Evolutionary conservation across 2,113 vertebrate species (phyloP).

Genomic region (Pampusana beccarii): DNA sequence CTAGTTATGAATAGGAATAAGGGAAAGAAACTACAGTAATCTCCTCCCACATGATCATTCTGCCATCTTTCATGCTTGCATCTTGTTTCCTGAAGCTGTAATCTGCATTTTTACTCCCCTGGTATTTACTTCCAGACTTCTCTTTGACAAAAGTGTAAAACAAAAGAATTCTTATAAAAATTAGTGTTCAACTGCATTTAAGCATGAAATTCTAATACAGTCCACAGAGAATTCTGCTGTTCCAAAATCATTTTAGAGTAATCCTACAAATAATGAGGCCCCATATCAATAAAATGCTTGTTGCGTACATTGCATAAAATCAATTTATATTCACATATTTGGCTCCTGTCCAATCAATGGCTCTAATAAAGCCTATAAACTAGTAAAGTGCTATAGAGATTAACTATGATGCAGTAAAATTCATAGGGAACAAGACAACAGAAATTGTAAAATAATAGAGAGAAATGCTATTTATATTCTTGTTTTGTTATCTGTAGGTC

Average conservation of each 20-base stretch:
- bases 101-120: constrained; percentile 23
- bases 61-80: constrained; percentile 49
- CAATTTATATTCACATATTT: constrained; percentile 67
- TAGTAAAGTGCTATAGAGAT: constrained; percentile 7
- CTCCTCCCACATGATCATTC: constrained; percentile 51
- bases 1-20: constrained; percentile 47
- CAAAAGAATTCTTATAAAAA: constrained; percentile 57
- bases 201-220: constrained; percentile 68
- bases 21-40: constrained; percentile 1
- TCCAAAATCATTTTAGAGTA: constrained; percentile 60
- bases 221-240: constrained; percentile 40
- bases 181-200: constrained; percentile 66
- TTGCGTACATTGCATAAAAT: constrained; percentile 64
- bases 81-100: constrained; percentile 58
- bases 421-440: constrained; percentile 17
- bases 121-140: constrained; percentile 31
- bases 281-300: constrained; percentile 57
- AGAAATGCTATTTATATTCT: constrained; percentile 5
- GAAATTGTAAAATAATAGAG: constrained; percentile 25
- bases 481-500: not conserved
- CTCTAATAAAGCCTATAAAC: constrained; percentile 46
- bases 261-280: constrained; percentile 64
- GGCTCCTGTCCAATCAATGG: constrained; percentile 19
- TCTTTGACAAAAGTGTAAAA: constrained; percentile 21
- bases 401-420: constrained; percentile 18